Percentiles rank a stretch among this genome's conserved stretches.
phyloP scores from a whole-genome alignment of 2,113 vertebrate genomes.

The Lucifuga dentata region DNA sequence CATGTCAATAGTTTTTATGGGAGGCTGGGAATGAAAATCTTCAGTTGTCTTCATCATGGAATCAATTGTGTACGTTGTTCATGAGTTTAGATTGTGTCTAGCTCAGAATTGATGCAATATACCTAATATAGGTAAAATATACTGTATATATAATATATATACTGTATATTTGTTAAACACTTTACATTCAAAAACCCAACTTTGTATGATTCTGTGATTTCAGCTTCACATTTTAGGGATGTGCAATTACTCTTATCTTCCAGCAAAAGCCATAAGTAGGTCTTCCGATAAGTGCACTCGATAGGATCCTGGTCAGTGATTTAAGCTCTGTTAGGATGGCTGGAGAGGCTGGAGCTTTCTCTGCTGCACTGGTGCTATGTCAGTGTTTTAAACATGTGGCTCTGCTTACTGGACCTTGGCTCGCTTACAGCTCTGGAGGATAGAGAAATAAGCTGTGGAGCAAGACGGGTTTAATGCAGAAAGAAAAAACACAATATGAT shows the following conservation, averaged over 20 bases:
- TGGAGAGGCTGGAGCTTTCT: conserved; percentile 47
- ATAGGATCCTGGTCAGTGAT: conserved; percentile 61
- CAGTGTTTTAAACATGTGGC: conserved; percentile 50
- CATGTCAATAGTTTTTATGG: background rate
- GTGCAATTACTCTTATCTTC: conserved; percentile 54
- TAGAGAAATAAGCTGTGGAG: conserved; percentile 14
- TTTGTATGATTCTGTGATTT: conserved; percentile 19
- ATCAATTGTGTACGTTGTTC: background rate
- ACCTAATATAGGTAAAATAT: no score
- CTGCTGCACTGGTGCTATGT: conserved; percentile 48
- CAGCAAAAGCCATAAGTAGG: conserved; percentile 53
- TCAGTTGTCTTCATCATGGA: background rate
- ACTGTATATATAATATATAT: no score
- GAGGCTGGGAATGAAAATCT: background rate
- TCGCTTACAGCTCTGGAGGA: conserved; percentile 29
- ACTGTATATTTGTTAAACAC: no score
- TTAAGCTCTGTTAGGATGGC: conserved; percentile 51
- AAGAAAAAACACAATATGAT: conserved; percentile 16
- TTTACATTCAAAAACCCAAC: no score
- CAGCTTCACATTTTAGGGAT: conserved; percentile 32
- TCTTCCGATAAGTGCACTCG: conserved; percentile 66
- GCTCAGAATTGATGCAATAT: background rate
- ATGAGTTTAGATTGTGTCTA: background rate
- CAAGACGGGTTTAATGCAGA: conserved; percentile 10
- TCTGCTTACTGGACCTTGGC: conserved; percentile 27